Percentiles rank a stretch among this genome's conserved stretches.
These are phyloP conservation scores for Syngnathus scovelli DNA, from an alignment of 2,113 vertebrate genomes.

Conservation along the genomic window DNA sequence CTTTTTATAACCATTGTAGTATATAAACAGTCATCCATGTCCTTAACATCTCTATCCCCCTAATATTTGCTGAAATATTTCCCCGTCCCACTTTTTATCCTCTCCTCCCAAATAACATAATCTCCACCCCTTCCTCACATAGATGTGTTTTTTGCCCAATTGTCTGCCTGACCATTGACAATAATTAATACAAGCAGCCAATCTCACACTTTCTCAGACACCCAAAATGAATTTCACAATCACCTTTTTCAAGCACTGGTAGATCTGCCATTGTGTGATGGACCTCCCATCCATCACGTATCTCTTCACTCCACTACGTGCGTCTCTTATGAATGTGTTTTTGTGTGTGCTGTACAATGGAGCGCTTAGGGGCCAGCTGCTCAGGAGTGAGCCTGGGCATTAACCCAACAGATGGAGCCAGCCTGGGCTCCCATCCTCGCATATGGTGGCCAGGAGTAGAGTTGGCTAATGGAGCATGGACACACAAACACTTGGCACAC, in stretches of 20 bases:
- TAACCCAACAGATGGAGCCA: constrained; percentile 74
- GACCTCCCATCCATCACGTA: constrained; percentile 43
- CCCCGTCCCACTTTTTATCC: neutral
- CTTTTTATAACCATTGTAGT: no score
- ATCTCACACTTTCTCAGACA: constrained; percentile 33
- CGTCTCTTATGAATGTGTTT: constrained; percentile 34
- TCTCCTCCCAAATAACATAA: neutral
- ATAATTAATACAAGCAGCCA: constrained; percentile 43
- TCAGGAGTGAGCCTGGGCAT: constrained; percentile 61
- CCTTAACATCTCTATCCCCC: constrained; percentile 1
- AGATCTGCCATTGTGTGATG: constrained; percentile 48
- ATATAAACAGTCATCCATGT: constrained; percentile 7
- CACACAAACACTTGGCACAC: constrained; percentile 12
- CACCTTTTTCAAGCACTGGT: constrained; percentile 42
- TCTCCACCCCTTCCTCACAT: neutral
- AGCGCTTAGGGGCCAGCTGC: constrained; percentile 67
- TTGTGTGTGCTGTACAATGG: constrained; percentile 62
- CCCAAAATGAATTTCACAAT: constrained; percentile 53
- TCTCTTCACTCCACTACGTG: constrained; percentile 31
- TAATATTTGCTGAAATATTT: constrained; percentile 3
- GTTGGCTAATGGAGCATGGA: constrained; percentile 54
- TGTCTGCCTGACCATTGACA: constrained; percentile 36
- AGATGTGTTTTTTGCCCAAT: constrained; percentile 19
- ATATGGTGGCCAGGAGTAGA: constrained; percentile 69
- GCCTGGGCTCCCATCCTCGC: constrained; percentile 64